These are phyloP conservation scores for Apostichopus leukothele DNA, from an alignment of 53 echinoderm and acorn worm species.

Conservation along the genomic window DNA sequence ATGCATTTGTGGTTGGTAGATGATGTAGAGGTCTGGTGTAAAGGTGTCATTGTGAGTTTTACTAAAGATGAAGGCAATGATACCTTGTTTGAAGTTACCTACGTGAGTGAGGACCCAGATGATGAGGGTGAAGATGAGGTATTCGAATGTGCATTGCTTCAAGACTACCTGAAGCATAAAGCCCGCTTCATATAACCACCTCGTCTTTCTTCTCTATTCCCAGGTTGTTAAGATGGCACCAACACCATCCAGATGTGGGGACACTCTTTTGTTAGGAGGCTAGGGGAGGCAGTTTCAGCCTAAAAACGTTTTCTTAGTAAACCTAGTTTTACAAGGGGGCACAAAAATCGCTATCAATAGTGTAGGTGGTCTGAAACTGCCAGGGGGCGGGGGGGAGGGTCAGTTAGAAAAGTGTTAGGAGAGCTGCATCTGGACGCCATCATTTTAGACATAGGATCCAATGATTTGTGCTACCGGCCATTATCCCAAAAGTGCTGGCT, in stretches of 20 bases:
- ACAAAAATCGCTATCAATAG: neutral
- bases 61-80: neutral
- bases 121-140: too few relatives aligned
- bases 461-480: too few relatives aligned
- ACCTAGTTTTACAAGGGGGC: neutral
- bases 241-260: conserved; percentile 15
- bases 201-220: neutral
- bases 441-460: too few relatives aligned
- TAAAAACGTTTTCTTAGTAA: neutral
- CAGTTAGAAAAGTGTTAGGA: neutral
- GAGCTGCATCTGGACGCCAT: neutral
- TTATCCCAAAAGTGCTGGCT: neutral
- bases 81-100: neutral
- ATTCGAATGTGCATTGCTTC: too few relatives aligned
- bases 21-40: neutral
- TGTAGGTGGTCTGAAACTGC: too few relatives aligned
- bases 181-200: neutral
- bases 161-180: too few relatives aligned
- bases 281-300: conserved; percentile 37
- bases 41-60: neutral
- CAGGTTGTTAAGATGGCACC: neutral
- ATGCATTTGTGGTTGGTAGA: neutral
- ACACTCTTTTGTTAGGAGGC: conserved; percentile 33
- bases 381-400: neutral
- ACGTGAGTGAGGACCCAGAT: neutral